Conservation (phyloP, 2,797 vertebrate species). For the Rhinella marina region DNA sequence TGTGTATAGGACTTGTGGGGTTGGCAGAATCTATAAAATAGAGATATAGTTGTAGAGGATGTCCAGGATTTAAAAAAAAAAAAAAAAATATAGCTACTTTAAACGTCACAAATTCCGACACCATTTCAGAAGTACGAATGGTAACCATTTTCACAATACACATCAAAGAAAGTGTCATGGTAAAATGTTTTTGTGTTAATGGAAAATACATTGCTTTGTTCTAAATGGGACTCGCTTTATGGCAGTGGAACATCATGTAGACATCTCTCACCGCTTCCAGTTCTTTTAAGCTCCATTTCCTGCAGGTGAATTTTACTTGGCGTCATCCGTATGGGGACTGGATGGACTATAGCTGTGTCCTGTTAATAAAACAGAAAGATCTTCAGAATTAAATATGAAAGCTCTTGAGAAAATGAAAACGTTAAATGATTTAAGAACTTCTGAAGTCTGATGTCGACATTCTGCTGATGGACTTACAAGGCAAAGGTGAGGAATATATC, state of each 20-base stretch:
- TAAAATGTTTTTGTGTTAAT: too few species aligned
- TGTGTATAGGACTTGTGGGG: constrained; percentile 91
- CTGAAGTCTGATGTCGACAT: neutral
- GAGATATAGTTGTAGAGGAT: neutral
- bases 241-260: neutral
- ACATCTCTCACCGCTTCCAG: constrained; percentile 85
- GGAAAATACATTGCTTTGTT: too few species aligned
- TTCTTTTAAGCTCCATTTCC: constrained; percentile 98
- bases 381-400: neutral
- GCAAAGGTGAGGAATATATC: neutral
- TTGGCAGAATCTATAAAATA: constrained; percentile 85
- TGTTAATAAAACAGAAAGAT: constrained; percentile 67
- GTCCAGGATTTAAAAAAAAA: too few species aligned
- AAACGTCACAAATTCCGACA: too few species aligned
- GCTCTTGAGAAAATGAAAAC: neutral
- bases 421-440: neutral
- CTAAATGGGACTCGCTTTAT: too few species aligned
- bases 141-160: too few species aligned
- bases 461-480: neutral
- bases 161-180: neutral
- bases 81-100: too few species aligned
- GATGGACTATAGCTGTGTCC: constrained; percentile 98
- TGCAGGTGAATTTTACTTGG: constrained; percentile 99
- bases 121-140: too few species aligned
- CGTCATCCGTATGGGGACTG: constrained; percentile 98